Percentiles rank a stretch among this genome's conserved stretches.
These are phyloP conservation scores for Tuberolachnus salignus DNA, from an alignment of 2,888 invertebrate species.

Conservation along the genomic window DNA sequence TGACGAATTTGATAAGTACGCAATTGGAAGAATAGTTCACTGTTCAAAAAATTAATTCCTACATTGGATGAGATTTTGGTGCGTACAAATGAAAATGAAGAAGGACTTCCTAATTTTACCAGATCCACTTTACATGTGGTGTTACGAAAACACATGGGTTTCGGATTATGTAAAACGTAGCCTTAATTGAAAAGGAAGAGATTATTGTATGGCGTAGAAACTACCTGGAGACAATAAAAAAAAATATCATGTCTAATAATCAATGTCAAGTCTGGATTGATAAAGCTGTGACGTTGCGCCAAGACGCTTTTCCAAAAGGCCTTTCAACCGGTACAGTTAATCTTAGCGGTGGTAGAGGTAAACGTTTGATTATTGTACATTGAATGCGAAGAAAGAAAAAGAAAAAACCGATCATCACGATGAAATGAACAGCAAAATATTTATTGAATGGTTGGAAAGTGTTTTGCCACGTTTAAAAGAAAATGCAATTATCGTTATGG, in stretches of 20 bases:
- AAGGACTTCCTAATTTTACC: neutral
- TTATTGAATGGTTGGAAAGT: constrained; percentile 10
- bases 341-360: constrained; percentile 38
- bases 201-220: too few relatives aligned
- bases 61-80: neutral
- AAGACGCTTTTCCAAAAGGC: neutral
- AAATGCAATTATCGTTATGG: neutral
- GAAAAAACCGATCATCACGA: constrained; percentile 57
- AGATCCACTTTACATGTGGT: neutral
- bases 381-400: constrained; percentile 57
- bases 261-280: neutral
- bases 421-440: constrained; percentile 58
- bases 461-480: constrained; percentile 19
- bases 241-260: constrained; percentile 1
- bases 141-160: neutral
- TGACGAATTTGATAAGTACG: too few relatives aligned
- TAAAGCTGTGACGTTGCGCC: too few relatives aligned
- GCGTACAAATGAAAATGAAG: neutral
- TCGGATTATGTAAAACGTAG: constrained; percentile 3
- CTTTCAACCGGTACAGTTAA: neutral
- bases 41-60: neutral
- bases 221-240: too few relatives aligned
- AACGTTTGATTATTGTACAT: constrained; percentile 44
- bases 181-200: too few relatives aligned
- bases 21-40: neutral